Percentiles rank a stretch among this genome's conserved stretches.
Evolutionary conservation across 2,888 invertebrate species (phyloP).

Genomic region (Eurytoma californica): DNA sequence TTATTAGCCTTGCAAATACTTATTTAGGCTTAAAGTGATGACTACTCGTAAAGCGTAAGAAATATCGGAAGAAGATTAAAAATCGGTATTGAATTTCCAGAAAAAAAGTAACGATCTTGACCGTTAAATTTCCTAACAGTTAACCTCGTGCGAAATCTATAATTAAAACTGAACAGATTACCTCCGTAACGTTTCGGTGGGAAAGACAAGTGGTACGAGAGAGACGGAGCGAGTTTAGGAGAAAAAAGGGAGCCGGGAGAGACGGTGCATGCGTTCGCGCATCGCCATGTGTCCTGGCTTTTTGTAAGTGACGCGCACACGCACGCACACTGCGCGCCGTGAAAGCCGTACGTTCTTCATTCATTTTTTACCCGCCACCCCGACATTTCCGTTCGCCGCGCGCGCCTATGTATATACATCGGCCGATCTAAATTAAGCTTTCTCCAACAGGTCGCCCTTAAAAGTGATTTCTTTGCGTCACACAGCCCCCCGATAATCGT

Average conservation of each 20-base stretch:
- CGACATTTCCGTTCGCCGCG: constrained; percentile 62
- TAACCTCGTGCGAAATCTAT: constrained; percentile 13
- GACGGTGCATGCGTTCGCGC: not conserved
- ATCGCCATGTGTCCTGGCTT: constrained; percentile 43
- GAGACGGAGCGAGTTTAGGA: not conserved
- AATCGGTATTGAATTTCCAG: too few relatives aligned
- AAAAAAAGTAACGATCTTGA: not conserved
- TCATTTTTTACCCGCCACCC: constrained; percentile 14
- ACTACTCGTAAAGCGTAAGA: too few relatives aligned
- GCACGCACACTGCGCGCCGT: not conserved
- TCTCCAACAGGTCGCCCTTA: constrained; percentile 46
- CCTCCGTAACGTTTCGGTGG: not conserved
- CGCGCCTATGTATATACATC: not conserved
- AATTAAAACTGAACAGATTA: constrained; percentile 20
- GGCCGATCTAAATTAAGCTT: constrained; percentile 49
- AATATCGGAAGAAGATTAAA: too few relatives aligned
- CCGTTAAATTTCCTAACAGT: too few relatives aligned
- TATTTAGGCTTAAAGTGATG: too few relatives aligned
- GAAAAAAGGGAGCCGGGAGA: not conserved
- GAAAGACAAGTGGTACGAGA: constrained; percentile 4
- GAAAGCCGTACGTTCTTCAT: constrained; percentile 38
- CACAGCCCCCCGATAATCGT: constrained; percentile 18
- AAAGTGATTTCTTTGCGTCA: constrained; percentile 38
- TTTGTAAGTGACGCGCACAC: constrained; percentile 6
- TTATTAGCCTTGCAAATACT: too few relatives aligned